Base-by-base conservation (phyloP, 64 coral and sea anemone genomes). In the Exaiptasia diaphana region DNA sequence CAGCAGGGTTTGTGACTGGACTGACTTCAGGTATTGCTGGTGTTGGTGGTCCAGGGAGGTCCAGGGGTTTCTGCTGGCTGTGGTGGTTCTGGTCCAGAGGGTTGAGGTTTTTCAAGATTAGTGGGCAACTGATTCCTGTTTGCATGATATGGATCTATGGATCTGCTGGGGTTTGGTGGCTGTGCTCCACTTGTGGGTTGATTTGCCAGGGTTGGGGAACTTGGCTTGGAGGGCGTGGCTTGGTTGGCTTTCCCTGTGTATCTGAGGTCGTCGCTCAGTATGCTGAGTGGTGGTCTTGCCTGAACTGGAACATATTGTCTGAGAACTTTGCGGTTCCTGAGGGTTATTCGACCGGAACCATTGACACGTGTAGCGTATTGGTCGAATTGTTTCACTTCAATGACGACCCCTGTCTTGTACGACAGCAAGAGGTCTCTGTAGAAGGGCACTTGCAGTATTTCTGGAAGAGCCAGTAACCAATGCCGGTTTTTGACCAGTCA, bases 391-490 rank as follows among this genome's bases (percentile, higher is more conserved):
- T 13, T 27, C 15, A 61, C 75, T 55, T 79, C 37, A 1, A 79
- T 12, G 32, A 61, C 54, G n/a, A 79, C 23, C 10, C 75, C 54
- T 61, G 53, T 60, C 36, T 79, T 79, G 75, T 79, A 64, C 37
- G 41, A 26, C 64, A 83, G 32, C 64, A 83, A 50, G 48, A 83
- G n/a, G 64, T 40, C 18, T 67, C 56, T 14, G 55, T 41, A 29
- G 59, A 65, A 17, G 55, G 34, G 27, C 59, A 81, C 4, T 59
- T n/a, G 32, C 40, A 81, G 78, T 81, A 59, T 35, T 81, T 81
- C 33, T 71, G 71, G 36, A 75, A 50, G 13, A 83, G 64, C 64
- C 80, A 83, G 43, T n/a, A 70, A 2, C 80, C 46, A 21, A 83
- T 83, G 64, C 80, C 80, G 10, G 1, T 71, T 23, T 55, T 71